Conservation (phyloP, 2,888 invertebrate species). For the Thereva nobilitata region DNA sequence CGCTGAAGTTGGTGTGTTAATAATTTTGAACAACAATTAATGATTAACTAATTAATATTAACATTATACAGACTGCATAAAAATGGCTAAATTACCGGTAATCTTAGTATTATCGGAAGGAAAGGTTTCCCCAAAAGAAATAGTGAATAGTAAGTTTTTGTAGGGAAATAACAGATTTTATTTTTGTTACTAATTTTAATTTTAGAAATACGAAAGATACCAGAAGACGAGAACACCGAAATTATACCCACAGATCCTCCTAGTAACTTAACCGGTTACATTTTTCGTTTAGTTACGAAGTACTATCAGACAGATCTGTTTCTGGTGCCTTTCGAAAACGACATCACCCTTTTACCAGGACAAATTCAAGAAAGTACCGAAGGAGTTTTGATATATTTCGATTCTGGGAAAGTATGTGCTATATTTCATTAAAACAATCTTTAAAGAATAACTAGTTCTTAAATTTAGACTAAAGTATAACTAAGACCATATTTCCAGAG, state of each 20-base stretch:
- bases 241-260: constrained; percentile 17
- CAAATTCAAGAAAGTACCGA: constrained; percentile 44
- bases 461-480: no score
- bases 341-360: constrained; percentile 42
- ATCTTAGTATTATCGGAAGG: constrained; percentile 28
- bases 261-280: constrained; percentile 43
- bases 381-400: constrained; percentile 47
- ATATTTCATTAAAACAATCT: neutral
- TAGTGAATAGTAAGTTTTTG: constrained; percentile 22
- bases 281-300: constrained; percentile 46
- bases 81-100: constrained; percentile 20
- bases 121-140: constrained; percentile 14
- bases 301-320: constrained; percentile 47
- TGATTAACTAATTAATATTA: no score
- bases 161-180: neutral
- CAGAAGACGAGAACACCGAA: constrained; percentile 17
- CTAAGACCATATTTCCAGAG: constrained; percentile 39
- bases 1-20: no score
- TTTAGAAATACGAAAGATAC: constrained; percentile 11
- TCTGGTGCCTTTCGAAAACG: constrained; percentile 44
- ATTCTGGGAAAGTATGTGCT: constrained; percentile 45
- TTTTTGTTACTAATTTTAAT: neutral
- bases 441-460: neutral
- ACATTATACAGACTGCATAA: neutral
- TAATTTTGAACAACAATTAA: no score